A percentile compares a stretch with the other conserved stretches of the same genome.
Evolutionary conservation across 2,888 invertebrate genomes (phyloP).

Genomic region (Protophormia terraenovae): DNA sequence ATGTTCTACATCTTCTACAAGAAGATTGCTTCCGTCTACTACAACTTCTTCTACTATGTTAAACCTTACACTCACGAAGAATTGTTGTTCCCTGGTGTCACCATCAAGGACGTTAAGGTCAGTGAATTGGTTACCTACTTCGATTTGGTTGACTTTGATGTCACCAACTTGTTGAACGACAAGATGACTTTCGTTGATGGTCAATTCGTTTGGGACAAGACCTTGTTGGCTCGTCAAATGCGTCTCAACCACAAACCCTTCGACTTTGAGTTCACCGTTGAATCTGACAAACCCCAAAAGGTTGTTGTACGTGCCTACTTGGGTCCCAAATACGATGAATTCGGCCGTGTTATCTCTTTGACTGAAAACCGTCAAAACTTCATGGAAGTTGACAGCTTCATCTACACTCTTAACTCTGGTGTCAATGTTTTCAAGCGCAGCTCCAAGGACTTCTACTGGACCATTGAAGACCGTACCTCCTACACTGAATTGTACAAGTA

Average conservation of each 20-base stretch:
- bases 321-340: constrained; percentile 86
- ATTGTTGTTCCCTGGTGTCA: constrained; percentile 83
- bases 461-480: constrained; percentile 83
- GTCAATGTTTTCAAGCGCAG: constrained; percentile 78
- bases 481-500: constrained; percentile 82
- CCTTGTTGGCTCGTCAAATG: constrained; percentile 84
- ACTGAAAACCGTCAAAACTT: constrained; percentile 84
- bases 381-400: constrained; percentile 85
- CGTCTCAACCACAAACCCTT: constrained; percentile 87
- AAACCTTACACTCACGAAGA: constrained; percentile 84
- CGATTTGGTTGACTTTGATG: constrained; percentile 84
- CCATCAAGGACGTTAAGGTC: constrained; percentile 84
- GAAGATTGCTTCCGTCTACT: constrained; percentile 84
- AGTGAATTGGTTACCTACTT: constrained; percentile 87
- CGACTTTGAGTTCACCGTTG: constrained; percentile 83
- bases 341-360: constrained; percentile 82
- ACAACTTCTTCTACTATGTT: constrained; percentile 83
- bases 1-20: constrained; percentile 86
- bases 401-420: constrained; percentile 83
- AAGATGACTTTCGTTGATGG: constrained; percentile 72
- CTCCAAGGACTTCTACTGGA: constrained; percentile 78
- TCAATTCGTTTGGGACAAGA: constrained; percentile 77
- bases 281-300: constrained; percentile 83
- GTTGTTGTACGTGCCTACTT: constrained; percentile 85
- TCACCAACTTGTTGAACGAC: constrained; percentile 78